Percentiles rank a stretch among this genome's conserved stretches.
phyloP scores from a whole-genome alignment of 2,113 vertebrate species.

The Calonectris borealis region DNA sequence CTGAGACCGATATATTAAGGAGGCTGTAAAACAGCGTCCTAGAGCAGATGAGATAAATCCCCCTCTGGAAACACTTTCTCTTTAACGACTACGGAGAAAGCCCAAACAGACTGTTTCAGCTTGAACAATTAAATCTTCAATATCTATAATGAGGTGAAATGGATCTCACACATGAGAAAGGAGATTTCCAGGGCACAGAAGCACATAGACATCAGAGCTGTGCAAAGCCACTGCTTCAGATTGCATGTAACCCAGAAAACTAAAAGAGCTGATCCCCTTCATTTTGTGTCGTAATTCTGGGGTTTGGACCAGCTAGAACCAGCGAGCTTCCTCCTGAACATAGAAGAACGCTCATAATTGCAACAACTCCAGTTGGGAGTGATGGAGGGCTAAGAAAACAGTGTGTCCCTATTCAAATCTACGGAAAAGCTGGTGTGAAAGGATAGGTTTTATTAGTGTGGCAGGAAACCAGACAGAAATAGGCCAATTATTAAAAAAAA shows the following conservation, averaged over 20 bases:
- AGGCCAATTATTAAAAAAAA: not conserved
- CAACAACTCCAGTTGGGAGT: not conserved
- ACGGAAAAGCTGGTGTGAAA: not conserved
- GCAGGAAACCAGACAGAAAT: not conserved
- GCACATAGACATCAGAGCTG: not conserved
- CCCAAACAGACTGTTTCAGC: not conserved
- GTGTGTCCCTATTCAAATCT: not conserved
- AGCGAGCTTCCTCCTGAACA: not conserved
- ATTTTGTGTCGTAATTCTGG: not conserved
- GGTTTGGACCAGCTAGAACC: not conserved
- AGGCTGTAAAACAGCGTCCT: not conserved
- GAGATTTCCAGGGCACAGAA: not conserved
- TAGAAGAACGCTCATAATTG: not conserved
- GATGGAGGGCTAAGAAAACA: not conserved
- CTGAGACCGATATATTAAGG: not conserved
- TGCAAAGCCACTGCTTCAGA: not conserved
- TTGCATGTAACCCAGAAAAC: not conserved
- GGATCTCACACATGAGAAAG: not conserved
- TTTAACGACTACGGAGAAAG: not conserved
- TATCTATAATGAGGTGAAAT: not conserved
- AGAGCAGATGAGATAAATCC: not conserved
- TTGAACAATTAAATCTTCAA: not conserved
- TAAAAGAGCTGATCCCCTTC: not conserved
- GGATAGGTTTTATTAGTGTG: not conserved
- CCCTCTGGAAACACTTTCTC: not conserved